phyloP scores from a whole-genome alignment of 2,888 invertebrate species.

The Prionchulus punctatus region DNA sequence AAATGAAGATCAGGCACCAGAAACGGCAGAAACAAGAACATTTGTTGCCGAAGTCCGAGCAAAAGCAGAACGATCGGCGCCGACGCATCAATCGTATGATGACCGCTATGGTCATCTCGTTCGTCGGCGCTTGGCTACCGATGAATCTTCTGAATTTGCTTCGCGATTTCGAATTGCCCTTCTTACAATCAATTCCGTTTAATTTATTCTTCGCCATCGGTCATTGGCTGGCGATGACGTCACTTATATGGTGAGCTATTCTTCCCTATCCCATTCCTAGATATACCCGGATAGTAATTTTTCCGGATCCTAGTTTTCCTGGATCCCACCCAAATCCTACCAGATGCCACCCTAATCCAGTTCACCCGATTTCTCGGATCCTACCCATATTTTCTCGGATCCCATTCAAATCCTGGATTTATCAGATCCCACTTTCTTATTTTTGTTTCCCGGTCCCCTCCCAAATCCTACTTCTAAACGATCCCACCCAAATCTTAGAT shows the following conservation, averaged over 20 bases:
- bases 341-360: no score
- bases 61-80: slow-evolving; percentile 18
- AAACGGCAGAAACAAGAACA: background rate
- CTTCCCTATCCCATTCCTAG: no score
- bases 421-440: no score
- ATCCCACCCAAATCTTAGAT: no score
- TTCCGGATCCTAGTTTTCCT: no score
- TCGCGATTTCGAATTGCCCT: background rate
- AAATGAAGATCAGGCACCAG: background rate
- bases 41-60: background rate
- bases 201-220: background rate
- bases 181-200: background rate
- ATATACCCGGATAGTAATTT: no score
- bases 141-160: slow-evolving; percentile 32
- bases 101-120: slow-evolving; percentile 37
- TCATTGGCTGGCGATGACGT: slow-evolving; percentile 7
- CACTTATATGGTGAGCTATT: slow-evolving; percentile 1
- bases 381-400: no score
- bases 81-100: slow-evolving; percentile 35
- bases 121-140: slow-evolving; percentile 36
- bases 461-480: no score
- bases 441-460: no score
- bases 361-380: no score
- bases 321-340: no score
- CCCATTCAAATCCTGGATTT: no score